Percentiles rank a stretch among this genome's conserved stretches.
Evolutionary conservation across 2,888 invertebrate species (phyloP).

Genomic region (Abscondita cerata): DNA sequence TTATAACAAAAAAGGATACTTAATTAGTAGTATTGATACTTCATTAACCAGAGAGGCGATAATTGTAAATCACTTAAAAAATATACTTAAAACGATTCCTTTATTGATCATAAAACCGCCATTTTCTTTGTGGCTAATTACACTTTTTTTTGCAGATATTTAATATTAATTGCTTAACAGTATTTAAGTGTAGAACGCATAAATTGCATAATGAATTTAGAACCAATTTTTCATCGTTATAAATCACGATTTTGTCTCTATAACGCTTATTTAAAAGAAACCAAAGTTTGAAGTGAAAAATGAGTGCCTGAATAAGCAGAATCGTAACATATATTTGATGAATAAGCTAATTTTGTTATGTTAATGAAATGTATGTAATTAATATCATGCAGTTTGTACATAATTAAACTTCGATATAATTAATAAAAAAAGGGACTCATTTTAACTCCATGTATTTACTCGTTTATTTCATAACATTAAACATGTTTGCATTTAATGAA

Average conservation of each 20-base stretch:
- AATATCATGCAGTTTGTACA: constrained; percentile 23
- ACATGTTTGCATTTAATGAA: constrained; percentile 9
- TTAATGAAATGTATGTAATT: constrained; percentile 25
- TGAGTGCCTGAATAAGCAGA: constrained; percentile 10
- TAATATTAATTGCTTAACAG: not conserved
- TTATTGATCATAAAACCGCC: too few species aligned
- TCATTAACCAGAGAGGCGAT: too few species aligned
- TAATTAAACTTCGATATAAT: constrained; percentile 25
- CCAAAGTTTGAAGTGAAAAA: constrained; percentile 3
- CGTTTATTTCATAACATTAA: constrained; percentile 4
- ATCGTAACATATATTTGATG: constrained; percentile 19
- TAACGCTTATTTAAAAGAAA: not conserved
- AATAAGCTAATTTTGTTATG: constrained; percentile 32
- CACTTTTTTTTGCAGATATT: not conserved
- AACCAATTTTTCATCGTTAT: constrained; percentile 12
- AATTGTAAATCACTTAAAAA: too few species aligned
- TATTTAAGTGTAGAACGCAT: constrained; percentile 2
- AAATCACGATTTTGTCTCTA: constrained; percentile 18
- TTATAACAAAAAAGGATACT: too few species aligned
- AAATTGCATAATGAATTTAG: constrained; percentile 10
- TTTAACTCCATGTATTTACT: constrained; percentile 1
- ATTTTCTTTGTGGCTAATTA: not conserved
- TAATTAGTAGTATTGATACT: too few species aligned
- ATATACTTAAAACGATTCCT: too few species aligned
- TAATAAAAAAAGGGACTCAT: constrained; percentile 18